These are phyloP conservation scores for Sturmia bella DNA, from an alignment of 2,888 invertebrate genomes.

Conservation along the genomic window DNA sequence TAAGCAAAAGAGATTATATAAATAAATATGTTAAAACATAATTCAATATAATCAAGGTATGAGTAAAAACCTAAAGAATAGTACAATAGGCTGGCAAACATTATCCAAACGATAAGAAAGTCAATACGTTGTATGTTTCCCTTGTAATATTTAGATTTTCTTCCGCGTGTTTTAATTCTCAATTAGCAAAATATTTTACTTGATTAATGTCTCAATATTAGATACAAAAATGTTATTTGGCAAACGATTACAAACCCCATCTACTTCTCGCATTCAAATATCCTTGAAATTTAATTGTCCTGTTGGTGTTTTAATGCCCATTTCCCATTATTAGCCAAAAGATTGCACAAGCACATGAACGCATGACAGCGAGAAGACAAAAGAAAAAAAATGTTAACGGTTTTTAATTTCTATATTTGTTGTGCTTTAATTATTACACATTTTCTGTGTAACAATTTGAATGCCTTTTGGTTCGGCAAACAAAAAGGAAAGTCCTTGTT, in stretches of 20 bases:
- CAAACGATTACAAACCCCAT: not conserved
- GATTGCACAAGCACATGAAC: constrained; percentile 8
- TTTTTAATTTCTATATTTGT: constrained; percentile 20
- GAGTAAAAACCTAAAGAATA: too few species aligned
- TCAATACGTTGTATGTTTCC: too few species aligned
- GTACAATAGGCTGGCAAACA: too few species aligned
- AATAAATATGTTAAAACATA: too few species aligned
- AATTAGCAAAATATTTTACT: not conserved
- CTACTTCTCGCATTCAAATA: constrained; percentile 5
- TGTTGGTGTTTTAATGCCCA: constrained; percentile 29
- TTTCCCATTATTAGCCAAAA: constrained; percentile 29
- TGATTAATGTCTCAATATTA: not conserved
- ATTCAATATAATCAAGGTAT: too few species aligned
- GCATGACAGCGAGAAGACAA: not conserved
- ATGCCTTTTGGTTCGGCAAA: constrained; percentile 33
- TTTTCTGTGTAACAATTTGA: constrained; percentile 50
- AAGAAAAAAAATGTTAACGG: not conserved
- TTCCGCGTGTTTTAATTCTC: too few species aligned
- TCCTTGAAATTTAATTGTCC: constrained; percentile 32
- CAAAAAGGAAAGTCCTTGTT: constrained; percentile 1
- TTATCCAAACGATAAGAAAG: too few species aligned
- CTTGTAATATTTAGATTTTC: too few species aligned
- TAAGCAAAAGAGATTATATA: too few species aligned
- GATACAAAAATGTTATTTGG: not conserved
- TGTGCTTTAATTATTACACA: constrained; percentile 58